Base-by-base conservation (phyloP, 2,888 invertebrate genomes). In the Spilosoma lubricipeda region DNA sequence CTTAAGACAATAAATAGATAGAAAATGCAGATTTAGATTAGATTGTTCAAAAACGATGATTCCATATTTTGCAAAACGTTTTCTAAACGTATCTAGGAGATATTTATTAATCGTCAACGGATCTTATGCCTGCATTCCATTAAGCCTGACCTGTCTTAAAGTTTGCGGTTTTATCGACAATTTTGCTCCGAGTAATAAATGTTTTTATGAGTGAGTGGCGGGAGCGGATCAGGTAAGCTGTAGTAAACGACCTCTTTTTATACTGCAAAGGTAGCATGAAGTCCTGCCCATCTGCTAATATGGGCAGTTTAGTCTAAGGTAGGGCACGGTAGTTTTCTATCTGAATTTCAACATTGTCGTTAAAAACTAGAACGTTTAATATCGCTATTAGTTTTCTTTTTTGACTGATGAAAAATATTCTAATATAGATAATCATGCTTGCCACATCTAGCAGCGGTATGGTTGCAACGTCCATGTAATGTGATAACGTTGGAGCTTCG, bases 171-270 rank as follows among this genome's bases (percentile, higher is more conserved):
- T 59, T 59, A 59, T 59, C 59, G 59, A 2, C 30, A 30, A 63
- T 30, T 63, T 63, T 13, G 15, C 7, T 27, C 63, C 27, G 63
- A 63, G 27, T 30, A 63, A 63, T 63, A 63, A 63, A 63, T 63
- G 30, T 15, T 63, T 30, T 63, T 59, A 63, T 63, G 63, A 30
- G 30, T 59, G 3, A 59, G 56, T 59, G 27, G 30, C 30, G 18
- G 63, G 63, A 15, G 7, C 15, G 7, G 63, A 59, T 30, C 30
- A 63, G 63, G 63, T 63, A 63, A 63, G 27, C 15, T 30, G 63
- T 27, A 63, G 63, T 3, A 63, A 63, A 63, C 63, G 63, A 30
- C 18, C 27, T 63, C 63, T 63, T 63, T 63, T 63, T 63, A 63
- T 63, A 30, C 63, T 63, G 27, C 30, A 15, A 30, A 30, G 7